Base-by-base conservation (phyloP, 2,888 invertebrate species). In the Drosophila atripex region DNA sequence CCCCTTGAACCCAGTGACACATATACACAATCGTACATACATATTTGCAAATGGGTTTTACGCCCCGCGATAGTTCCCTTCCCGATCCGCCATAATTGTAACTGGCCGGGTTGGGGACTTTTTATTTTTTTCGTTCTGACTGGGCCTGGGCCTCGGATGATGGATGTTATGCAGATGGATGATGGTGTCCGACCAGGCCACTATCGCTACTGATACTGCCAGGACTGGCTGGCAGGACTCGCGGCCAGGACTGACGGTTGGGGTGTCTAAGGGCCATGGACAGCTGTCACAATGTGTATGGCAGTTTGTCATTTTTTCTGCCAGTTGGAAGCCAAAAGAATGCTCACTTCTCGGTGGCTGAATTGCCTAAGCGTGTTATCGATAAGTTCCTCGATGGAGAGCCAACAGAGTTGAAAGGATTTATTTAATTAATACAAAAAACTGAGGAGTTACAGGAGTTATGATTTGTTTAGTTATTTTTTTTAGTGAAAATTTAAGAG, bases 1-100 rank as follows among this genome's bases (percentile, higher is more conserved):
- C 18, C 49, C 18, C 35, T 30, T 32, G 39, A 14, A 23, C 54
- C 39, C 43, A 54, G 54, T 58, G 23, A 55, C 35, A 49, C 50
- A 25, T 38, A 23, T 28, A 21, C 35, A 45, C 32, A 32, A 32
- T 32, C 12, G 12, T 59, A 65, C 65, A 56, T 59, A 65, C 65
- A 56, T 80, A 78, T 80, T 85, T 80, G 83, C 83, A 83, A 86
- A 83, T 86, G 86, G 80, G 56, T 74, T 64, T 72, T 66, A 58
- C 51, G 6, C 45, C 66, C 18, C 18, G 49, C 45, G 16, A 63
- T 28, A 39, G n/a, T 3, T 28, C 21, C 59, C 8, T 5, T 28
- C 23, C 61, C 59, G 75, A 2, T 16, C 69, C 77, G 64, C 71
- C 80, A 86, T 84, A 80, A 80, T 84, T 80, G 86, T 80, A 86